Percentiles rank a stretch among this genome's conserved stretches.
Evolutionary conservation across 2,113 vertebrate genomes (phyloP).

Genomic region (Trematomus loennbergii): DNA sequence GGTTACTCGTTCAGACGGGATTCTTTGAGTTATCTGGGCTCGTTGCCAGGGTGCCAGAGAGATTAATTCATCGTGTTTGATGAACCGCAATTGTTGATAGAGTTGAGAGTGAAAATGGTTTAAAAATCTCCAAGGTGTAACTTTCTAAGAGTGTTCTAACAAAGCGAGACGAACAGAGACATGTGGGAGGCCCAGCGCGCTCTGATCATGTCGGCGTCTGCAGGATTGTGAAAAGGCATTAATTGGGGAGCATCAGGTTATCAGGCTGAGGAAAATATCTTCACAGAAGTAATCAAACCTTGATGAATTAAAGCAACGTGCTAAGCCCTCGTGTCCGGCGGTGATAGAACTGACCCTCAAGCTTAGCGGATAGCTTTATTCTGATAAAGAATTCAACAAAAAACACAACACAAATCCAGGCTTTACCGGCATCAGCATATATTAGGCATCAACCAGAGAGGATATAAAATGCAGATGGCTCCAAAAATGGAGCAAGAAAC

Average conservation of each 20-base stretch:
- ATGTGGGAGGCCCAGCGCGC: slow-evolving; percentile 44
- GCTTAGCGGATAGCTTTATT: slow-evolving; percentile 70
- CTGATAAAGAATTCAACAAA: slow-evolving; percentile 70
- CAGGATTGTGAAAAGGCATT: slow-evolving; percentile 77
- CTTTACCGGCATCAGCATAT: slow-evolving; percentile 77
- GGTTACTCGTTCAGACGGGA: slow-evolving; percentile 10
- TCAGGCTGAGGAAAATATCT: slow-evolving; percentile 78
- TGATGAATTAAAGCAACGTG: slow-evolving; percentile 82
- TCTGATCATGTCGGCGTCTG: slow-evolving; percentile 72
- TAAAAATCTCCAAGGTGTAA: slow-evolving; percentile 65
- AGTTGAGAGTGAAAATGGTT: slow-evolving; percentile 56
- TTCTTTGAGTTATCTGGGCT: slow-evolving; percentile 50
- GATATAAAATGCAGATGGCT: slow-evolving; percentile 70
- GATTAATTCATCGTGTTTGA: slow-evolving; percentile 70
- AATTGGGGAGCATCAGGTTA: slow-evolving; percentile 82
- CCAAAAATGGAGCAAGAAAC: slow-evolving; percentile 67
- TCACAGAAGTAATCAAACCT: slow-evolving; percentile 85
- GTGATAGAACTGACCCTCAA: slow-evolving; percentile 76
- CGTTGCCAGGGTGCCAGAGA: slow-evolving; percentile 47
- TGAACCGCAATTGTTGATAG: slow-evolving; percentile 63
- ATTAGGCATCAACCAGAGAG: slow-evolving; percentile 56
- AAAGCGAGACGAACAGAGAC: slow-evolving; percentile 54
- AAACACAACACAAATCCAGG: slow-evolving; percentile 73
- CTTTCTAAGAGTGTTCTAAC: slow-evolving; percentile 67
- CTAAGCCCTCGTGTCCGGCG: slow-evolving; percentile 76